phyloP scores from a whole-genome alignment of 2,113 vertebrate species.

The Pteruthius melanotis region DNA sequence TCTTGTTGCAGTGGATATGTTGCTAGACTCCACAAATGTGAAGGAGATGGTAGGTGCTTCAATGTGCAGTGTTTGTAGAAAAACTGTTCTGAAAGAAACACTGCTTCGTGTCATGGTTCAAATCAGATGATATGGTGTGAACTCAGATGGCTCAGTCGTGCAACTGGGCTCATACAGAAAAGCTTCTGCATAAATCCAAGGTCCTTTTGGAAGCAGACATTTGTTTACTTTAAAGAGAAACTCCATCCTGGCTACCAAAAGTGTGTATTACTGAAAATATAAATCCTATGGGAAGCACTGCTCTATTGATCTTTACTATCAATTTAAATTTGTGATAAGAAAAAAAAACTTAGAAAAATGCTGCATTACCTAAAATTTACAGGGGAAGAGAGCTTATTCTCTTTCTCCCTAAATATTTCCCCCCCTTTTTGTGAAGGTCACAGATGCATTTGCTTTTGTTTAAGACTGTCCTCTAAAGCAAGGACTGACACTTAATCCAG shows the following conservation, averaged over 20 bases:
- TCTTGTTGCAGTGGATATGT: conserved; percentile 78
- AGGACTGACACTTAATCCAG: background rate
- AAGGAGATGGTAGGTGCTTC: conserved; percentile 74
- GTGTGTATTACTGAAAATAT: background rate
- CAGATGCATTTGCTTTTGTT: background rate
- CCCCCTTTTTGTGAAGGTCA: background rate
- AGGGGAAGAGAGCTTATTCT: background rate
- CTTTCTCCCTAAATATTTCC: background rate
- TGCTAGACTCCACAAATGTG: conserved; percentile 66
- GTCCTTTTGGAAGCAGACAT: background rate
- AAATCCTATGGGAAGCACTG: background rate
- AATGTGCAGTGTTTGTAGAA: background rate
- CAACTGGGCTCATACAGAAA: background rate
- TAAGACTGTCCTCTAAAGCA: background rate
- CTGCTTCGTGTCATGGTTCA: background rate
- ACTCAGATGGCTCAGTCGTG: background rate
- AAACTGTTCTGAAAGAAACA: background rate
- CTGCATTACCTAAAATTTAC: background rate
- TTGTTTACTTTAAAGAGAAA: background rate
- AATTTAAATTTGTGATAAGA: background rate
- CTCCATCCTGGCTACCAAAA: background rate
- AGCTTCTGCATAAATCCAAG: background rate
- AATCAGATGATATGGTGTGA: background rate
- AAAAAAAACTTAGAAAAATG: background rate
- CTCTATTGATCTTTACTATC: background rate